Evolutionary conservation across 2,888 invertebrate species (phyloP), one percentile per base, ranked within the genome.

Genomic region (Steinernema scapterisci): DNA sequence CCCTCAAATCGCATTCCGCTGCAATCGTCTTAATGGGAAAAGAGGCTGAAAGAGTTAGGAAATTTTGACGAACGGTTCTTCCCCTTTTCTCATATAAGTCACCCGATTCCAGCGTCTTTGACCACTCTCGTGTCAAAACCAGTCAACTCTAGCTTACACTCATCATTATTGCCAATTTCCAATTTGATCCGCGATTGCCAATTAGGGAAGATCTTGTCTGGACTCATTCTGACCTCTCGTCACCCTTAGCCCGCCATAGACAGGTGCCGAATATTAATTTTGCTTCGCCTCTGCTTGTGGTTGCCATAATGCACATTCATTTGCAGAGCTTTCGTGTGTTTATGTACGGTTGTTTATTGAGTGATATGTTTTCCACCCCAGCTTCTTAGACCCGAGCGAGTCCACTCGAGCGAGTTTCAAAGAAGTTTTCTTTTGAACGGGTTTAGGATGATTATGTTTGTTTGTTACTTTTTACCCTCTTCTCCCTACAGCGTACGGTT

Each of bases 11-110:
- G 52, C 23, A n/a, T 52, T 21, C 52, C 52, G 38, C 9, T 38
- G 38, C 38, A 52, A 52, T 52, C 52, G 52, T 52, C 52, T 52
- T 52, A 52, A 52, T 52, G 52, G 52, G 21, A 23, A 38, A 9
- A 38, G 38, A 38, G 38, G n/a, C n/a, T n/a, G n/a, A n/a, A n/a
- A n/a, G n/a, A n/a, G n/a, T n/a, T n/a, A n/a, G n/a, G 9, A 9
- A 9, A 38, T 38, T 38, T 38, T 38, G 38, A 38, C 38, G 38
- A 38, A 38, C 38, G 38, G 38, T 38, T n/a, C n/a, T n/a, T n/a
- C n/a, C n/a, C n/a, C 38, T 38, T 9, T 9, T 6, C 9, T 9
- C 38, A 38, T 38, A 6, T 38, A 38, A 38, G 38, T 38, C 38
- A 9, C 38, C 38, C 9, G 9, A 3, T 38, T 38, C 16, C 48